Evolutionary conservation across 2,113 vertebrate genomes (phyloP).

Genomic region (Rhodinocichla rosea): DNA sequence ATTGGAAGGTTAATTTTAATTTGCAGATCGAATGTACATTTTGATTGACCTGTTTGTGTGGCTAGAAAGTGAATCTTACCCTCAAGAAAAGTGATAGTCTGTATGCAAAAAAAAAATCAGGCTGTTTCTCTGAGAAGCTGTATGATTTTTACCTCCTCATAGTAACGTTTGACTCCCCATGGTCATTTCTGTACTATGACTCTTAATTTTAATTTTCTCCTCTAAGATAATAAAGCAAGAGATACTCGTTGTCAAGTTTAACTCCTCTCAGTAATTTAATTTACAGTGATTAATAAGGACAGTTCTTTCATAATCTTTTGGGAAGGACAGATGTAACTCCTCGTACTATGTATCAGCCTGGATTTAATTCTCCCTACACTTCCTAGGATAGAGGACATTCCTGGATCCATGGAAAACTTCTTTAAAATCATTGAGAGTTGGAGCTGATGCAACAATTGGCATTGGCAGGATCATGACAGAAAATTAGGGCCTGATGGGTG

Average conservation of each 20-base stretch:
- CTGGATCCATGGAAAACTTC: neutral
- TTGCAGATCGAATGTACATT: neutral
- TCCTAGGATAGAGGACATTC: neutral
- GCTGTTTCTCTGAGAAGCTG: neutral
- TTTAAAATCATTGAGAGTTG: fast-evolving
- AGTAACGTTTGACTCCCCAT: neutral
- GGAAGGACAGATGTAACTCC: neutral
- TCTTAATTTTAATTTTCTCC: neutral
- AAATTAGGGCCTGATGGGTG: neutral
- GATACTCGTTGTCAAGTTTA: neutral
- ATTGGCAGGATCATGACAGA: neutral
- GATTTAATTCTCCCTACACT: neutral
- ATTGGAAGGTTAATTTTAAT: slow-evolving; percentile 15
- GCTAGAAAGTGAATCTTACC: neutral
- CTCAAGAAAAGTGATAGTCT: neutral
- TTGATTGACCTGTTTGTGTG: neutral
- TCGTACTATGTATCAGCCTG: neutral
- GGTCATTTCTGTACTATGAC: neutral
- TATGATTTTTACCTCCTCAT: neutral
- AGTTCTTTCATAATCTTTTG: neutral
- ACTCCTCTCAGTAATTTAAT: neutral
- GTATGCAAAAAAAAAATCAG: neutral
- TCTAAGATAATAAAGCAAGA: neutral
- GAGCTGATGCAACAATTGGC: neutral
- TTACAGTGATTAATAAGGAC: neutral